phyloP scores from a whole-genome alignment of 2,797 vertebrate genomes.

The Crenuchus spilurus region DNA sequence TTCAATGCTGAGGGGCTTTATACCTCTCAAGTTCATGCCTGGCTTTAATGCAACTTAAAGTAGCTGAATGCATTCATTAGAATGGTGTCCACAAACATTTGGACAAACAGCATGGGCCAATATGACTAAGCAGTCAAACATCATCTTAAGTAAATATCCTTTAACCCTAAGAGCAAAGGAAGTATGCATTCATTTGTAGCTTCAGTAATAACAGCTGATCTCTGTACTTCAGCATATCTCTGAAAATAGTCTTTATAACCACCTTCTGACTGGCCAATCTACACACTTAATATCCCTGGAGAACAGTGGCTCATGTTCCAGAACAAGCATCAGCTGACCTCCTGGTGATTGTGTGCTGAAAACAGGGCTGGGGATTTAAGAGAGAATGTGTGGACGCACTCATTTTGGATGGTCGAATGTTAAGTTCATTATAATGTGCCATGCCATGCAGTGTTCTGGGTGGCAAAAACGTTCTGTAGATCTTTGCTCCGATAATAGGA shows the following conservation, averaged over 20 bases:
- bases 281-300: constrained; percentile 5
- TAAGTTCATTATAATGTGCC: neutral
- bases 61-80: no score
- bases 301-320: neutral
- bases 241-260: neutral
- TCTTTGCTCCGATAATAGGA: neutral
- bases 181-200: neutral
- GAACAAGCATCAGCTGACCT: constrained; percentile 9
- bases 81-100: no score
- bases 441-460: neutral
- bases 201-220: neutral
- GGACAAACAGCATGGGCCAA: no score
- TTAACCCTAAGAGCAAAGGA: no score
- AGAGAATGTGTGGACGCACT: constrained; percentile 16
- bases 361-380: constrained; percentile 9
- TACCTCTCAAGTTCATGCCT: no score
- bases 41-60: no score
- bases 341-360: neutral
- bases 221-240: neutral
- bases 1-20: no score
- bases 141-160: no score
- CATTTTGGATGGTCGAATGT: neutral
- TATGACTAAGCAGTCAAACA: neutral
- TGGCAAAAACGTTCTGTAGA: neutral
- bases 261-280: neutral